Evolutionary conservation across 2,888 invertebrate species (phyloP).

Genomic region (Parnassius apollo): DNA sequence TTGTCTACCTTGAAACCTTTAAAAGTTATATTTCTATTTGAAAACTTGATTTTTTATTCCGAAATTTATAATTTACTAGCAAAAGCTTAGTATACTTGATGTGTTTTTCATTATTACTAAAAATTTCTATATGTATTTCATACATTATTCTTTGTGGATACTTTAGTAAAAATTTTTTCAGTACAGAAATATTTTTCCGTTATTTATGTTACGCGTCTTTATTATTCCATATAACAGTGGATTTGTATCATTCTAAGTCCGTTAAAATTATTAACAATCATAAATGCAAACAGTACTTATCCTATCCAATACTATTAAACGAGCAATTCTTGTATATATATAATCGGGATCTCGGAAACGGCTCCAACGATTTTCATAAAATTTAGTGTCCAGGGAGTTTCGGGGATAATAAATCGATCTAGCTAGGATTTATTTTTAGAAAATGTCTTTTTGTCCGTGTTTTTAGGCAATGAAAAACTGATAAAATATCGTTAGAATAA

Average conservation of each 20-base stretch:
- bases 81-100: slow-evolving; percentile 3
- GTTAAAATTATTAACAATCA: slow-evolving; percentile 7
- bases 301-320: not conserved
- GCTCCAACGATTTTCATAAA: too few relatives aligned
- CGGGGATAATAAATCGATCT: too few relatives aligned
- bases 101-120: not conserved
- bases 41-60: slow-evolving; percentile 12
- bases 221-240: not conserved
- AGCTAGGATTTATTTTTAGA: slow-evolving; percentile 15
- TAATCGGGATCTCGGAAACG: too few relatives aligned
- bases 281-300: not conserved
- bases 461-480: too few relatives aligned
- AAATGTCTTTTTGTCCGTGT: too few relatives aligned
- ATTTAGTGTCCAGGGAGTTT: too few relatives aligned
- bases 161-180: not conserved
- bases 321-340: too few relatives aligned
- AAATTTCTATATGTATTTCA: not conserved
- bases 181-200: not conserved
- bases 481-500: too few relatives aligned
- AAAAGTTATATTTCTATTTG: not conserved
- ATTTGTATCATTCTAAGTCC: slow-evolving; percentile 6
- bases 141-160: slow-evolving; percentile 2
- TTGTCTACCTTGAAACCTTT: slow-evolving; percentile 8
- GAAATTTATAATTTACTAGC: slow-evolving; percentile 4
- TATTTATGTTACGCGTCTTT: slow-evolving; percentile 3